Conservation (phyloP, 2,113 vertebrate species). For the Pangasianodon hypophthalmus region DNA sequence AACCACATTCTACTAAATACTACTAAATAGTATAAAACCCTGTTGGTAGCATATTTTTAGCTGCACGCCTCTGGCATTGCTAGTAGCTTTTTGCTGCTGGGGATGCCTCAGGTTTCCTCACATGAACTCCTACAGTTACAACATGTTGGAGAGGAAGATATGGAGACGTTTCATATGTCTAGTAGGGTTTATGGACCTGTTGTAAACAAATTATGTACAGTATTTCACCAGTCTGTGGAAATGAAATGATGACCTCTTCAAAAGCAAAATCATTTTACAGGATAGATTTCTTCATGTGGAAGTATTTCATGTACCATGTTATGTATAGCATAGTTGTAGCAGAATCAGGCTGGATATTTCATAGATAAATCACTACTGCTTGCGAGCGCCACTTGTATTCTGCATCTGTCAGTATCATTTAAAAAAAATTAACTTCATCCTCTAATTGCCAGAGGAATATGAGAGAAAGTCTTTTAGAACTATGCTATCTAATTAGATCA, state of each 20-base stretch:
- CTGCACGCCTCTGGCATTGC: slow-evolving; percentile 36
- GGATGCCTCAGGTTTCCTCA: slow-evolving; percentile 57
- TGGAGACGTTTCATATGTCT: not conserved
- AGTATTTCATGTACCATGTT: slow-evolving; percentile 15
- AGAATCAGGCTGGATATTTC: not conserved
- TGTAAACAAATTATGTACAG: not conserved
- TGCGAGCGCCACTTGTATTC: slow-evolving; percentile 21
- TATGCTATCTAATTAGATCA: slow-evolving; percentile 52
- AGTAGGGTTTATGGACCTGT: not conserved
- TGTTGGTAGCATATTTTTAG: not conserved
- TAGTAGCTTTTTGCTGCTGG: slow-evolving; percentile 46
- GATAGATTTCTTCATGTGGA: slow-evolving; percentile 19
- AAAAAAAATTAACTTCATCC: slow-evolving; percentile 25
- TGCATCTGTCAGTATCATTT: slow-evolving; percentile 30
- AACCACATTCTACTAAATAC: not conserved
- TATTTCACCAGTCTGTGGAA: slow-evolving; percentile 5
- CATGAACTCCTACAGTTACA: slow-evolving; percentile 50
- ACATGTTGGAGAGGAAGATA: slow-evolving; percentile 8
- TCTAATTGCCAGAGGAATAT: slow-evolving; percentile 50
- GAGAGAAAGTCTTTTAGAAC: slow-evolving; percentile 33
- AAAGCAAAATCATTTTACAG: not conserved
- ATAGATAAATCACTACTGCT: not conserved
- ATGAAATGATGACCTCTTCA: not conserved
- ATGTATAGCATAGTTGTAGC: not conserved
- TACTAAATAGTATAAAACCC: not conserved